Evolutionary conservation across 2,888 invertebrate genomes (phyloP), one percentile per base, ranked within the genome.

Genomic region (Chrysotoxum bicinctum): DNA sequence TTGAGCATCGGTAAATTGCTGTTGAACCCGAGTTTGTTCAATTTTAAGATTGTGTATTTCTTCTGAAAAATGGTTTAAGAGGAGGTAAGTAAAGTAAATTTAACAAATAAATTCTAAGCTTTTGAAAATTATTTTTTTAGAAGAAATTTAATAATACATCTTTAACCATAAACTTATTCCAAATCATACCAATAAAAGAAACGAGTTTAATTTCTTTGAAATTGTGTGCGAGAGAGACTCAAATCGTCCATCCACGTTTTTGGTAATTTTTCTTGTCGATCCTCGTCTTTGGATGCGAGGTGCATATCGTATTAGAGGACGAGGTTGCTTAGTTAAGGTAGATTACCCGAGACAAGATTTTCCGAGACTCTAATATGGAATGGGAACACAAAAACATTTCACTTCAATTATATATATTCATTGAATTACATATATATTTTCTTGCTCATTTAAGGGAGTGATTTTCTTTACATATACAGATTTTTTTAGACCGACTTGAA

Each of bases 1-100:
- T 90, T 97, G 96, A 87, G 97, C 96, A 91, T 98, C 98, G 75
- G 94, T 93, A 90, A 96, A 95, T 91, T 97, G 97, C 89, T 95
- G 95, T 90, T 95, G 95, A 90, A 96, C 93, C 90, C 96, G 95
- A 89, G 96, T 96, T 92, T 96, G 96, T 89, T 95, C 94, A 92
- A 96, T 95, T 92, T 92, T 91, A 40, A 92, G 89, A 76, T 80
- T 89, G 72, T 90, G 91, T 81, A 92, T 90, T 89, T 92, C 92
- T 88, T 90, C 92, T 92, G 87, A 19, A 85, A 86, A 80, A 30
- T 60, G 68, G 50, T 70, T 32, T 21, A 14, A 60, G 23, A n/a
- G 16, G 40, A 56, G 50, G 56, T 70, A 26, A 74, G 9, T 60
- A 70, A 21, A 8, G 35, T 10, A 14, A 23, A 37, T 52, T 68